Evolutionary conservation across 2,888 invertebrate genomes (phyloP), one percentile per base, ranked within the genome.

Genomic region (Exocentrus adspersus): DNA sequence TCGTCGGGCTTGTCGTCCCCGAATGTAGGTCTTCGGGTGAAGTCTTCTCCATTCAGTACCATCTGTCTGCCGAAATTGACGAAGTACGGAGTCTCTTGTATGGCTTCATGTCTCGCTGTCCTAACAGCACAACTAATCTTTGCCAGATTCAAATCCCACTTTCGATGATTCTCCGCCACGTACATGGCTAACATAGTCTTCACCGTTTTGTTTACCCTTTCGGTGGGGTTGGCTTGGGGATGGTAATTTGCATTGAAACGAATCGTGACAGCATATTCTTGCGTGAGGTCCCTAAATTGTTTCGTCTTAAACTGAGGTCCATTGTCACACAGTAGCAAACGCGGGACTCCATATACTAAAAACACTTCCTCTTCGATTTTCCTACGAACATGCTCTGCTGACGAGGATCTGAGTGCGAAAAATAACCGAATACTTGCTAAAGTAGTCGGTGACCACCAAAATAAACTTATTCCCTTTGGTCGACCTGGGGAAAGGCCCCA

Each of bases 291-390:
- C 14, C 17, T 4, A 24, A 65, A 65, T 14, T 42, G 57, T 9
- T 20, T 24, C 30, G 66, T 63, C 9, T 14, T 45, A 45, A 46
- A 67, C 21, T 66, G 64, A 10, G 56, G 60, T 3, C 66, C 66
- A 19, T 64, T 66, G 30, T 64, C 66, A 43, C 66, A 64, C 2
- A 66, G 17, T 9, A 64, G 14, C n/a, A 57, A 9, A 10, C 59
- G 9, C 7, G 66, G 63, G n/a, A 53, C 59, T 10, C 66, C 66
- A 32, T 50, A 66, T 3, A 59, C 17, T 2, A 60, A 12, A 20
- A 67, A 58, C 9, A 65, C 43, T 20, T 62, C 52, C 32, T 65
- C 58, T 19, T 65, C 65, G 1, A 65, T 45, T n/a, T 48, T 41
- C 24, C 30, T 42, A 1, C 32, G 16, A 2, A 64, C 53, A 6